Percentiles rank a stretch among this genome's conserved stretches.
Evolutionary conservation across 2,888 invertebrate species (phyloP).

Genomic region (Harpalus rubripes): DNA sequence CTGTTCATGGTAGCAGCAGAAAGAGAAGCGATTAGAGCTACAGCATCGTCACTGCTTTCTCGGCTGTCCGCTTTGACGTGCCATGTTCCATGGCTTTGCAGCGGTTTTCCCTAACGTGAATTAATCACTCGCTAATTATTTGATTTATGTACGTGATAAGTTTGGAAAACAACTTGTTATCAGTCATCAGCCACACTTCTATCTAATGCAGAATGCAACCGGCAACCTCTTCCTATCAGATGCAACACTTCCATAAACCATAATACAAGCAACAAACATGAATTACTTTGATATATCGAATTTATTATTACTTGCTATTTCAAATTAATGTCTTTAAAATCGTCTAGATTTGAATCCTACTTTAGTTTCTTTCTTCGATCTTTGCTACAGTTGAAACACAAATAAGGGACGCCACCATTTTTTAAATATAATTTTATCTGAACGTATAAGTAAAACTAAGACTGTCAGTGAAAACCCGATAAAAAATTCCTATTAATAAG

Average conservation of each 20-base stretch:
- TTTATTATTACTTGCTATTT: too few species aligned
- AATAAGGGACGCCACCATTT: too few species aligned
- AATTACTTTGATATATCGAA: too few species aligned
- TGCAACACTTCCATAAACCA: not conserved
- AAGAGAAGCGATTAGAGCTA: slow-evolving; percentile 9
- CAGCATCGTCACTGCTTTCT: slow-evolving; percentile 29
- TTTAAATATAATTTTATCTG: too few species aligned
- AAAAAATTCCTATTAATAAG: too few species aligned
- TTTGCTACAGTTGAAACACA: too few species aligned
- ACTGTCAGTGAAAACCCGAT: too few species aligned
- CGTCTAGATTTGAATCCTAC: too few species aligned
- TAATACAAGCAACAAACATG: not conserved
- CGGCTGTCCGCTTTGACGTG: slow-evolving; percentile 30
- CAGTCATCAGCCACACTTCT: slow-evolving; percentile 36
- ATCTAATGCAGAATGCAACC: slow-evolving; percentile 28
- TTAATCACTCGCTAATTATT: slow-evolving; percentile 67
- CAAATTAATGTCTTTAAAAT: too few species aligned
- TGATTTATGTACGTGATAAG: slow-evolving; percentile 65
- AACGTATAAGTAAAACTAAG: too few species aligned
- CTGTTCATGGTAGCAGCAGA: slow-evolving; percentile 10
- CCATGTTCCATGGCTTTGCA: slow-evolving; percentile 32
- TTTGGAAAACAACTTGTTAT: slow-evolving; percentile 57
- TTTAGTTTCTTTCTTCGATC: too few species aligned
- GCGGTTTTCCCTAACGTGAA: slow-evolving; percentile 53
- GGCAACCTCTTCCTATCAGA: not conserved